Base-by-base conservation (phyloP, 2,797 vertebrate genomes). In the Perodicticus potto region DNA sequence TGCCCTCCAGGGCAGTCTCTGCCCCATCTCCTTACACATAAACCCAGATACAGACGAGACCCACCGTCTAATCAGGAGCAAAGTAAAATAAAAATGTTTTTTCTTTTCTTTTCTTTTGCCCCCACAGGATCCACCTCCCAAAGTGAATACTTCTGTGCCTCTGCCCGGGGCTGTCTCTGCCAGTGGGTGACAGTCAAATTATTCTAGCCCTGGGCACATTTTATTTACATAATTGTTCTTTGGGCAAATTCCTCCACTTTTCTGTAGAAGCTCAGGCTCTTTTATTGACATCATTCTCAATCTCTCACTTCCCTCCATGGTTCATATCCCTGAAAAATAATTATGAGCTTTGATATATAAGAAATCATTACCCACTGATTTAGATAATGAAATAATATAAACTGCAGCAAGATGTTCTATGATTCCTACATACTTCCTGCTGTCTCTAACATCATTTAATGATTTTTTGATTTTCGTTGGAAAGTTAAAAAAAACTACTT, bases 201-300 rank as follows among this genome's bases (percentile, higher is more conserved):
- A 96, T 97, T 97, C 96, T 86, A 96, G 97, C 97, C 93, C n/a
- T 1, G 0, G 73, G 95, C 96, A 72, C 23, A 78, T 85, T 95
- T 96, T 97, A 97, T 97, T 97, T 97, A 97, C 97, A 97, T 97
- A 96, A 97, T 97, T 96, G 89, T 53, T 96, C 96, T 98, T 97
- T 96, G 97, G 97, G 93, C 49, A 53, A 95, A 97, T 97, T 92
- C 69, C 87, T 96, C 76, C 91, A 93, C 84, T 91, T 93, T 93
- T 86, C 94, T 61, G 82, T 94, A 95, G 93, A 97, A 97, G 84
- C 80, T 61, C 94, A 73, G 76, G 59, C 91, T 91, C 88, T 91
- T 93, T 86, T 40, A 94, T 85, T 72, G 85, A 80, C 96, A 34
- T 65, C 80, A 32, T 70, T 90, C 94, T 84, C 86, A 49, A 67